phyloP scores from a whole-genome alignment of 2,888 invertebrate species.

The Luperina testacea region DNA sequence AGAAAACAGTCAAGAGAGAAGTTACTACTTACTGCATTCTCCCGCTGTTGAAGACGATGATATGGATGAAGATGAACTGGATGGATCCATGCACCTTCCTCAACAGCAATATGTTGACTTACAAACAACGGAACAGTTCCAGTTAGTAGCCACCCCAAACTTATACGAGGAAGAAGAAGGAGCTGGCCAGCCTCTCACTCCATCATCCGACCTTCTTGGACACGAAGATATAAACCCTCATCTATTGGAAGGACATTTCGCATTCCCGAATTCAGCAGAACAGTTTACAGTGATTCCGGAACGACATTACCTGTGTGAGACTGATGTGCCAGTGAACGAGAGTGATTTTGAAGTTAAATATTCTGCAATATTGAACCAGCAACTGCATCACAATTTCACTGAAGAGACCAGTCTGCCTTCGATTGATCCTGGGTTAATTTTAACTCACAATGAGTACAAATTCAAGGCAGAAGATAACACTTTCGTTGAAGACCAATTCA shows the following conservation, averaged over 20 bases:
- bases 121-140: slow-evolving; percentile 91
- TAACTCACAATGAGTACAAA: slow-evolving; percentile 79
- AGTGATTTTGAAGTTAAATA: slow-evolving; percentile 87
- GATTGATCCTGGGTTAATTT: slow-evolving; percentile 80
- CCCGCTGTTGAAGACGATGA: slow-evolving; percentile 87
- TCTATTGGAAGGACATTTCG: slow-evolving; percentile 87
- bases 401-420: slow-evolving; percentile 76
- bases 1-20: slow-evolving; percentile 89
- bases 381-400: slow-evolving; percentile 76
- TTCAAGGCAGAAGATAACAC: slow-evolving; percentile 80
- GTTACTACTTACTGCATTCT: slow-evolving; percentile 85
- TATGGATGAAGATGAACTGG: slow-evolving; percentile 85
- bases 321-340: slow-evolving; percentile 82
- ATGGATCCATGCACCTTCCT: slow-evolving; percentile 86
- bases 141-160: slow-evolving; percentile 90
- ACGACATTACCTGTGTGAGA: slow-evolving; percentile 83
- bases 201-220: slow-evolving; percentile 85
- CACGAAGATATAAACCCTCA: slow-evolving; percentile 88
- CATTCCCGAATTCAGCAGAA: slow-evolving; percentile 87
- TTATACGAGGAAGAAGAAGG: slow-evolving; percentile 92
- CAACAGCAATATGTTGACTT: slow-evolving; percentile 91
- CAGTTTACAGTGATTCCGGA: slow-evolving; percentile 89
- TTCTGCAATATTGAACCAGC: slow-evolving; percentile 83
- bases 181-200: slow-evolving; percentile 88
- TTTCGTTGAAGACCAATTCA: slow-evolving; percentile 83